Evolutionary conservation across 2,888 invertebrate species (phyloP), one percentile per base, ranked within the genome.

Genomic region (Hartigia nigra): DNA sequence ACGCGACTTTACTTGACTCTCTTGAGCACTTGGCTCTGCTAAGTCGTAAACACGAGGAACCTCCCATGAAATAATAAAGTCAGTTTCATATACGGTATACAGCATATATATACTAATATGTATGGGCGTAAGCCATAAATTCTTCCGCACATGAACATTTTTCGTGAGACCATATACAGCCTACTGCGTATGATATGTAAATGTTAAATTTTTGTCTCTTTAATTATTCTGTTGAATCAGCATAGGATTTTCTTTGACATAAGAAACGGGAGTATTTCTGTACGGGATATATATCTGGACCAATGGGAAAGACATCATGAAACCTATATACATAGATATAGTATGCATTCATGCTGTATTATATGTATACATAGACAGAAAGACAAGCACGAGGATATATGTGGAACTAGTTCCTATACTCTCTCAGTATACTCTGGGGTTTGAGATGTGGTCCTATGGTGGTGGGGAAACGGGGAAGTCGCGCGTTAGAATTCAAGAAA

Each of bases 401-500:
- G 23, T 55, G 23, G 9, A 55, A 55, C 55, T 23, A 23, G 55
- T 55, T 55, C 14, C 23, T 2, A 55, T 55, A 55, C 23, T 55
- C 55, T 55, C 55, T 55, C 55, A 23, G 5, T 55, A 23, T 55
- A 55, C 23, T 55, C 55, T 23, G 9, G 55, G 23, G 23, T 55
- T 23, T 9, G 55, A 23, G 55, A 55, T 55, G 55, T 55, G 55
- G 23, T 55, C 55, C 55, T 23, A 23, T 55, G 2, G 55, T 55
- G 55, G 23, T 55, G 23, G 23, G 23, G 55, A 23, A 23, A 55
- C 23, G 23, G 55, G 55, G 55, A 55, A 55, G 23, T 9, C 72
- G 12, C 72, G 72, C 72, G 72, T 34, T 72, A 72, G 72, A 34
- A 72, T 32, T 34, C 72, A 23, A 72, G 72, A 34, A 72, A 72